Conservation (phyloP, 2,797 vertebrate species). For the Aeoliscus strigatus region DNA sequence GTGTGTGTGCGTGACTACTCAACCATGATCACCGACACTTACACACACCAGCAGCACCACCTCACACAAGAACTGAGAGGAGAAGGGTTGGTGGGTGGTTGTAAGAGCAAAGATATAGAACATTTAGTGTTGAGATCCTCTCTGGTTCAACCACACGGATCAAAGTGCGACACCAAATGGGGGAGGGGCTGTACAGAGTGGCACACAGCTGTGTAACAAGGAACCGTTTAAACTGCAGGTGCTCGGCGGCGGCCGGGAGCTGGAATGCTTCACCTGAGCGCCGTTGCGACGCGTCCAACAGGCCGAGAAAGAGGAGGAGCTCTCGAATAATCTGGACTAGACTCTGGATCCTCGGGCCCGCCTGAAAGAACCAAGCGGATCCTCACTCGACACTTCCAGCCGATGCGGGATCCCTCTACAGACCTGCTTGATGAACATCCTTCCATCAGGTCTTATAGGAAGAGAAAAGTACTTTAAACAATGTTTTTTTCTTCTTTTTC, state of each 20-base stretch:
- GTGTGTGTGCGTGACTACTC: constrained; percentile 27
- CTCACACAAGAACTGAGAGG: constrained; percentile 40
- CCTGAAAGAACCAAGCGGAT: constrained; percentile 24
- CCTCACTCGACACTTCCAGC: constrained; percentile 13
- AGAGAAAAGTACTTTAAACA: constrained; percentile 70
- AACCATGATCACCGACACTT: constrained; percentile 22
- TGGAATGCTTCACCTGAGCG: constrained; percentile 14
- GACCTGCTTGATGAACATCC: constrained; percentile 31
- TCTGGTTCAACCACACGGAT: constrained; percentile 35
- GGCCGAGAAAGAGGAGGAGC: constrained; percentile 26
- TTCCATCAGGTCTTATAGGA: constrained; percentile 50
- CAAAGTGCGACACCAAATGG: constrained; percentile 56
- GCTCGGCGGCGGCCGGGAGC: constrained; percentile 8
- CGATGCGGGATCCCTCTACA: constrained; percentile 14
- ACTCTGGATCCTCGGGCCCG: constrained; percentile 26
- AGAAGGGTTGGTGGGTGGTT: constrained; percentile 13
- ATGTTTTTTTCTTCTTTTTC: constrained; percentile 63
- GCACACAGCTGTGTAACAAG: constrained; percentile 53
- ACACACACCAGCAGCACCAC: constrained; percentile 39
- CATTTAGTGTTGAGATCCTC: constrained; percentile 56
- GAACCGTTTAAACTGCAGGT: constrained; percentile 37
- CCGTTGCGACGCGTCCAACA: constrained; percentile 41
- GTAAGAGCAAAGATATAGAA: constrained; percentile 59
- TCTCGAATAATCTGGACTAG: constrained; percentile 34
- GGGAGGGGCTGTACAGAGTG: constrained; percentile 58